Evolutionary conservation across 1,140 invertebrate species (phyloP), one percentile per base, ranked within the genome.

Genomic region (Semibalanus balanoides): DNA sequence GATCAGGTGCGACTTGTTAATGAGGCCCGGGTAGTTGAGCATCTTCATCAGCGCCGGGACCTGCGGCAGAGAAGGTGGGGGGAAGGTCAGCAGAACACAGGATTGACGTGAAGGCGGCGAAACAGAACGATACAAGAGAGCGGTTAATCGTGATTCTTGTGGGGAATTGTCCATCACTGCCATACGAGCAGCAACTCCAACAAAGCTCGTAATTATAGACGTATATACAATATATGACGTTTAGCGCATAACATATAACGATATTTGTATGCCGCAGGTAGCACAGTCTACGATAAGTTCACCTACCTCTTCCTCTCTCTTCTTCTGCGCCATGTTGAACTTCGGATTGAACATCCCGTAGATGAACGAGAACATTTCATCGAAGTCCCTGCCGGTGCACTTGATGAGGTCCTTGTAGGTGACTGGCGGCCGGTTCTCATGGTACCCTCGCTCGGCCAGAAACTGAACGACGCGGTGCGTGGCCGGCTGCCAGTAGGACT

Each of bases 1-100:
- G n/a, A 73, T 28, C 72, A 76, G 76, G 31, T 30, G 40, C 0
- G 74, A 76, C 30, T 76, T 76, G 1, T 75, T 74, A 25, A 76
- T 74, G 22, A 30, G 35, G 30, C 64, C 72, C 25, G 76, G 76
- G 64, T 76, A 76, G 25, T 30, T 74, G 11, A 76, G 64, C 28
- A 35, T 70, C 76, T 76, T 76, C 25, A 76, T 35, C 25, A 76
- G 29, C 11, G 64, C 31, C 30, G 74, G 31, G 19, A 76, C 72
- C n/a, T 30, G 72, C 27, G 31, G 74, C 70, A 40, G 35, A 17
- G n/a, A n/a, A n/a, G n/a, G n/a, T n/a, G n/a, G n/a, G n/a, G n/a
- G n/a, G n/a, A n/a, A n/a, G n/a, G n/a, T n/a, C n/a, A n/a, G n/a
- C n/a, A n/a, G n/a, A n/a, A n/a, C n/a, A n/a, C n/a, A n/a, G n/a